Percentiles rank a stretch among this genome's conserved stretches.
phyloP scores from a whole-genome alignment of 1,140 invertebrate genomes.

The Limonius californicus region DNA sequence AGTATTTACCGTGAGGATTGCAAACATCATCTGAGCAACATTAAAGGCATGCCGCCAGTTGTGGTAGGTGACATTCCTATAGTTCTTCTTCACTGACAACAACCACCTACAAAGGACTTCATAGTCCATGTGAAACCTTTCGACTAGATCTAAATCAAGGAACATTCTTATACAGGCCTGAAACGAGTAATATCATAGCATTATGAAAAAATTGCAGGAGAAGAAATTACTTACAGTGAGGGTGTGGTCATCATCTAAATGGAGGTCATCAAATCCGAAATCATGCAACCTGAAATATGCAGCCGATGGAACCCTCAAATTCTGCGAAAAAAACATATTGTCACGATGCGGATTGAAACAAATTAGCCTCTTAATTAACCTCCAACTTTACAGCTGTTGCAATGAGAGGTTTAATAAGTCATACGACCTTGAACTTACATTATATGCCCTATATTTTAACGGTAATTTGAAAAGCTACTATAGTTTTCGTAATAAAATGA shows the following conservation, averaged over 20 bases:
- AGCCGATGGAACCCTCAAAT: slow-evolving; percentile 72
- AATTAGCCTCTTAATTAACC: too few species aligned
- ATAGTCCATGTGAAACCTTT: slow-evolving; percentile 88
- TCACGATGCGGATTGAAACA: too few species aligned
- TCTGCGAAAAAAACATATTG: slow-evolving; percentile 33
- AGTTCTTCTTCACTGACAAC: slow-evolving; percentile 94
- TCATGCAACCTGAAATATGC: slow-evolving; percentile 78
- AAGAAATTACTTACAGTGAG: slow-evolving; percentile 55
- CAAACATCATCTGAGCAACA: slow-evolving; percentile 95
- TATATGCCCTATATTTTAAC: too few species aligned
- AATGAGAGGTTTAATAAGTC: too few species aligned
- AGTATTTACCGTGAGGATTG: slow-evolving; percentile 81
- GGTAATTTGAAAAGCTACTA: too few species aligned
- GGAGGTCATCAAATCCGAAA: slow-evolving; percentile 83
- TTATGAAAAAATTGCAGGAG: too few species aligned
- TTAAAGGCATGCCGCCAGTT: slow-evolving; percentile 97
- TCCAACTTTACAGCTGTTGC: too few species aligned
- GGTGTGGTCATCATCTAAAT: slow-evolving; percentile 81
- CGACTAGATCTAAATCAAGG: slow-evolving; percentile 84
- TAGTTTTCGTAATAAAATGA: too few species aligned
- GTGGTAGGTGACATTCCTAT: slow-evolving; percentile 93
- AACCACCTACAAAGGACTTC: slow-evolving; percentile 86
- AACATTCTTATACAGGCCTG: slow-evolving; percentile 88
- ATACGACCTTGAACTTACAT: neutral
- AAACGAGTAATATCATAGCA: too few species aligned